Evolutionary conservation across 2,797 vertebrate genomes (phyloP).

Genomic region (Ptychobarbus kaznakovi): DNA sequence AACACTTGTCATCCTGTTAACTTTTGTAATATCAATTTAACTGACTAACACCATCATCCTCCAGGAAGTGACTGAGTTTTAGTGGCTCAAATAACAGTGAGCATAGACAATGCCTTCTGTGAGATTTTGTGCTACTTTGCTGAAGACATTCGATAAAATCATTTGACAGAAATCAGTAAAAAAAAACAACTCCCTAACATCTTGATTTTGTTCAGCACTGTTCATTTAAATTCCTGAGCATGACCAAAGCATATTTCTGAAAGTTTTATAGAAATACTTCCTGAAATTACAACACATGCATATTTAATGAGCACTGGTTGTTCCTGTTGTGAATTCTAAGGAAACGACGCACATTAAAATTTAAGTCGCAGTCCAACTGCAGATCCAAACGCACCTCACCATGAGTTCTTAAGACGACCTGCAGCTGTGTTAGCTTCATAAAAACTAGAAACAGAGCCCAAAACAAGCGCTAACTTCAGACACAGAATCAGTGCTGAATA

Average conservation of each 20-base stretch:
- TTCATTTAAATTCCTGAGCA: neutral
- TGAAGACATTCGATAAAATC: neutral
- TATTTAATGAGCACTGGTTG: neutral
- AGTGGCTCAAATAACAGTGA: neutral
- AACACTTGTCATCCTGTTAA: too few relatives aligned
- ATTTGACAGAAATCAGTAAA: neutral
- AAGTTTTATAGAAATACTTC: neutral
- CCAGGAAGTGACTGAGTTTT: neutral
- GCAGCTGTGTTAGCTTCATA: neutral
- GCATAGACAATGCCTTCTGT: neutral
- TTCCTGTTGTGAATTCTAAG: neutral
- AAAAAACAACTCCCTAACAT: neutral
- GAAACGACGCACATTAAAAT: neutral
- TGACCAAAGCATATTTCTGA: neutral
- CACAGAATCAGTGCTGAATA: neutral
- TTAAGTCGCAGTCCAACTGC: conserved; percentile 1
- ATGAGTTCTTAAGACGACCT: neutral
- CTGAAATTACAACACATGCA: neutral
- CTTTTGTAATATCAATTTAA: neutral
- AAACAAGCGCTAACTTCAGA: neutral
- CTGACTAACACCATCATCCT: neutral
- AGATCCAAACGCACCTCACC: neutral
- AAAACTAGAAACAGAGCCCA: neutral
- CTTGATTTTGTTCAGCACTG: neutral
- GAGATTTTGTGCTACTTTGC: neutral